Evolutionary conservation across 2,113 vertebrate species (phyloP), one percentile per base, ranked within the genome.

Genomic region (Indicator indicator): DNA sequence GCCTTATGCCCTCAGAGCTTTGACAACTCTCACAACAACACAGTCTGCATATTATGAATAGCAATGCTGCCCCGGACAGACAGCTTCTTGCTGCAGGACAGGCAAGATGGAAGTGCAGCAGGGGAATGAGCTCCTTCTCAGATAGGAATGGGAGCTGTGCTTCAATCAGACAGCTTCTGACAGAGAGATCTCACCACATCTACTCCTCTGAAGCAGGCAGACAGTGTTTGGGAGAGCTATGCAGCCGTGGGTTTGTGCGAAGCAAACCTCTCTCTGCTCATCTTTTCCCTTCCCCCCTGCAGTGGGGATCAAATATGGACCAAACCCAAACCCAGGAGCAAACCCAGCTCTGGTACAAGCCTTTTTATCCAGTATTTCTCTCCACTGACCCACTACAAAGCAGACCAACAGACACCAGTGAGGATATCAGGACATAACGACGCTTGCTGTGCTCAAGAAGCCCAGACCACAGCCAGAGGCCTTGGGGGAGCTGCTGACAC

Each of bases 21-120:
- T 89, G 94, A 83, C 84, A 90, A 3, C 50, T 38, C 78, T 27
- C 65, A 28, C 63, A 27, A 2, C 38, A 15, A 2, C 77, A 18
- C 5, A 1, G 17, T 40, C 85, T 27, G 82, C 10, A 19, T 5
- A 21, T 21, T 62, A 65, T 9, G 88, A 89, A 88, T 4, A 56
- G 50, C 46, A 3, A 65, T 1, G 5, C 78, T 54, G 83, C 5
- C 50, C 48, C 0, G 56, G 30, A 6, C 63, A 30, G 82, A 67
- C 90, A 62, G 84, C 5, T 88, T 30, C 62, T 23, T 5, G 63
- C 88, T 40, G 91, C 85, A 82, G 94, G 93, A 84, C 87, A 82
- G 64, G 2, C 14, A 24, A 16, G 73, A 32, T 32, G 54, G 52
- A 11, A 68, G 65, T 0, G 2, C 52, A 12, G 85, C 56, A 17